Evolutionary conservation across 2,888 invertebrate genomes (phyloP), one percentile per base, ranked within the genome.

Genomic region (Leucophora obtusa): DNA sequence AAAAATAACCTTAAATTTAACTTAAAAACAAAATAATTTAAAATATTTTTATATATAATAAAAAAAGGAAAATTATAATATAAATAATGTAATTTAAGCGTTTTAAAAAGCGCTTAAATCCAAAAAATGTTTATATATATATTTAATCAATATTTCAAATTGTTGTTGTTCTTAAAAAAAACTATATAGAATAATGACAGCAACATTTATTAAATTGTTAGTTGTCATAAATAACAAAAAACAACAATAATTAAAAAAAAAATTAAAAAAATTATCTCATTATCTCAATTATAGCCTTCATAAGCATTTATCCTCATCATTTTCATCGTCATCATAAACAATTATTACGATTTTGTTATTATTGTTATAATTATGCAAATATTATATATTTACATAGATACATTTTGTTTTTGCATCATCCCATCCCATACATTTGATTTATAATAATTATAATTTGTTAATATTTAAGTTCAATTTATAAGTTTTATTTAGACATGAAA

Each of bases 21-120:
- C 38, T 50, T 54, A 33, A 58, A 56, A 15, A 47, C 11, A 59
- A 62, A 68, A 62, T 72, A 78, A 82, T 69, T 73, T 65, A 76
- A 63, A 68, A 74, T 75, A 78, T 65, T 78, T 78, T 76, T 73
- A 69, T 81, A 75, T 68, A 69, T 38, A 79, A 75, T 28, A 56
- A 63, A 50, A 58, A 69, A 24, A 51, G 35, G 54, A 76, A 60
- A 65, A 69, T 66, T 70, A 70, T 43, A 56, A 62, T 63, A 70
- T 43, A 56, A 62, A 59, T 56, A 51, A 38, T 28, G 69, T 10
- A 68, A 71, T 60, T 66, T 58, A 56, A 62, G n/a, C 53, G 38
- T 69, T 63, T 50, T 11, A 51, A 74, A 74, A 70, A 70, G 8
- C 63, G 71, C 60, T 56, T 66, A 58, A 66, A 56, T 59, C 11